Percentiles rank a stretch among this genome's conserved stretches.
These are phyloP conservation scores for Pinctada fucata DNA, from an alignment of 2,888 invertebrate genomes.

Conservation along the genomic window DNA sequence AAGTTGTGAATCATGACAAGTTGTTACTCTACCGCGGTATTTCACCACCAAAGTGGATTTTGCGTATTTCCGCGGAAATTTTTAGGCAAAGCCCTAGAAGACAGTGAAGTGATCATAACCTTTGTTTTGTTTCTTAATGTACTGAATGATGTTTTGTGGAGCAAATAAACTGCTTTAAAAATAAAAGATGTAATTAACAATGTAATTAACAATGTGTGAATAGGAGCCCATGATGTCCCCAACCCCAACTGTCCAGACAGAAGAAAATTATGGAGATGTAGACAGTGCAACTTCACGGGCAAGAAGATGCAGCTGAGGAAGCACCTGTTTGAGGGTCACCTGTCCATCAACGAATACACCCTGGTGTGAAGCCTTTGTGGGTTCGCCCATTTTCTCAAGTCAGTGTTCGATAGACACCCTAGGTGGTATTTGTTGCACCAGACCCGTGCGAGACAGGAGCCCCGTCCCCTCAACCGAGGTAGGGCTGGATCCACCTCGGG, in stretches of 20 bases:
- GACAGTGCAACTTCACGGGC: neutral
- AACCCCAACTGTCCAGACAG: neutral
- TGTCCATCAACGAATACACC: neutral
- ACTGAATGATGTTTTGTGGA: too few relatives aligned
- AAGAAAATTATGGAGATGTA: neutral
- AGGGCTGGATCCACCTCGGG: neutral
- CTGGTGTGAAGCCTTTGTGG: neutral
- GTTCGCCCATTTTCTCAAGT: neutral
- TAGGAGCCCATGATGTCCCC: too few relatives aligned
- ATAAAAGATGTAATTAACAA: too few relatives aligned
- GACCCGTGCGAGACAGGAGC: neutral
- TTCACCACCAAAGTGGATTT: slow-evolving; percentile 7
- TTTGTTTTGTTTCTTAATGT: too few relatives aligned
- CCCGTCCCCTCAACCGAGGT: neutral
- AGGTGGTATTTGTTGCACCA: neutral
- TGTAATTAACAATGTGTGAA: too few relatives aligned
- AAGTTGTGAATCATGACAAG: slow-evolving; percentile 16
- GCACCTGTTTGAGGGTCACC: neutral
- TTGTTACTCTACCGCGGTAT: neutral
- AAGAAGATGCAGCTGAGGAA: neutral
- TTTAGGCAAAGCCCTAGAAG: too few relatives aligned
- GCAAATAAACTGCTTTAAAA: too few relatives aligned
- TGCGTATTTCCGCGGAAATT: too few relatives aligned
- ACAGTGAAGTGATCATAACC: too few relatives aligned
- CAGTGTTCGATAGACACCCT: neutral